Conservation (phyloP, 2,888 invertebrate genomes). For the Dendrolimus houi region DNA sequence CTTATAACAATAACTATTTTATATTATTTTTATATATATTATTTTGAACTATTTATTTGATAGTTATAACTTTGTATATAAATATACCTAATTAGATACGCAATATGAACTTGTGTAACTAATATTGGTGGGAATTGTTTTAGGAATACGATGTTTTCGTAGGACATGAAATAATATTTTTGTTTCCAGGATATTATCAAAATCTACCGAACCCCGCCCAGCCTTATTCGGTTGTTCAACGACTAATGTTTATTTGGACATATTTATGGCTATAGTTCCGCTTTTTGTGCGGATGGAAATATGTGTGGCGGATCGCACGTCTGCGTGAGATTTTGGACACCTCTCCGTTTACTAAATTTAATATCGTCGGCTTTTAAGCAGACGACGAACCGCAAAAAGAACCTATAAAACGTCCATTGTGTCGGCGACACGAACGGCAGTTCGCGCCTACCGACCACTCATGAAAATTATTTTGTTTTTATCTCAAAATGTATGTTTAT, state of each 20-base stretch:
- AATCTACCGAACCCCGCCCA: conserved; percentile 45
- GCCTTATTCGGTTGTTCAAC: conserved; percentile 51
- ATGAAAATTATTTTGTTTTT: conserved; percentile 76
- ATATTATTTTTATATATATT: too few relatives aligned
- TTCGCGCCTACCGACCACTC: conserved; percentile 74
- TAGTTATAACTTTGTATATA: too few relatives aligned
- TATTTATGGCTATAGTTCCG: conserved; percentile 77
- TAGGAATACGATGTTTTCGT: too few relatives aligned
- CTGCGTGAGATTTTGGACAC: conserved; percentile 76
- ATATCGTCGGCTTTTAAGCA: conserved; percentile 71
- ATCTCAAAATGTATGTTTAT: conserved; percentile 75
- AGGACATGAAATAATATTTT: too few relatives aligned
- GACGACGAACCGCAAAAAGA: conserved; percentile 61
- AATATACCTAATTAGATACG: too few relatives aligned
- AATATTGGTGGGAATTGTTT: too few relatives aligned
- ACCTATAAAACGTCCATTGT: conserved; percentile 72
- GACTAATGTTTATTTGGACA: conserved; percentile 76
- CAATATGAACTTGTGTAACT: too few relatives aligned
- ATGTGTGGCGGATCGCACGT: conserved; percentile 78
- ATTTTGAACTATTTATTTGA: too few relatives aligned
- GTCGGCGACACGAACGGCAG: conserved; percentile 71
- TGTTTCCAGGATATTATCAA: conserved; percentile 2
- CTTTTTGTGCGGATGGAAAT: conserved; percentile 76
- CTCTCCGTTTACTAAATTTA: conserved; percentile 76
- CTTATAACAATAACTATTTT: too few relatives aligned